Base-by-base conservation (phyloP, 1,140 invertebrate species). In the Drepana arcuata region DNA sequence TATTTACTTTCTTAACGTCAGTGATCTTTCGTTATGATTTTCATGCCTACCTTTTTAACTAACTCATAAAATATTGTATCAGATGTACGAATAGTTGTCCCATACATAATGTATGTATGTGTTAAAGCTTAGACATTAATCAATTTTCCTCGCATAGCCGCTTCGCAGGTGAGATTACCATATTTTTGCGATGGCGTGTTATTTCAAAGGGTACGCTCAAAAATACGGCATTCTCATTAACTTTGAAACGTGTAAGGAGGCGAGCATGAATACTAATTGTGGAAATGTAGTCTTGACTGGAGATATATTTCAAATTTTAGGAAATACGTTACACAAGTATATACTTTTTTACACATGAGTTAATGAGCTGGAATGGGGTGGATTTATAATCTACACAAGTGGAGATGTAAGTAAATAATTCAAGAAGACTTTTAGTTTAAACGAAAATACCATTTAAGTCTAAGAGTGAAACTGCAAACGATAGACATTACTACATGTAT, bases 141-240 rank as follows among this genome's bases (percentile, higher is more conserved):
- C n/a, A n/a, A n/a, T n/a, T n/a, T n/a, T n/a, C n/a, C n/a, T n/a
- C n/a, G n/a, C n/a, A n/a, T n/a, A n/a, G n/a, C n/a, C n/a, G n/a
- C n/a, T n/a, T n/a, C n/a, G n/a, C n/a, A n/a, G n/a, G n/a, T n/a
- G n/a, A n/a, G n/a, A 72, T 77, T 72, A 67, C 49, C 72, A 77
- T 73, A 77, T 72, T 72, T 67, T 66, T 49, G 50, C 52, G 47
- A 56, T 54, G 46, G 34, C 47, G 43, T 53, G 38, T 48, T 46
- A 42, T 51, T 58, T 66, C 67, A 73, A 73, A 72, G 67, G 64
- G 51, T 39, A 21, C 18, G 4, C 18, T 71, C 73, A 78, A 78
- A 78, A 74, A 78, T 78, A 72, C 64, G 58, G 59, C 47, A 51
- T 62, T 62, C 67, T 74, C 69, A 75, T 79, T 79, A 75, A 73